Conservation (phyloP, 1,140 invertebrate genomes). For the Drosophila athabasca region DNA sequence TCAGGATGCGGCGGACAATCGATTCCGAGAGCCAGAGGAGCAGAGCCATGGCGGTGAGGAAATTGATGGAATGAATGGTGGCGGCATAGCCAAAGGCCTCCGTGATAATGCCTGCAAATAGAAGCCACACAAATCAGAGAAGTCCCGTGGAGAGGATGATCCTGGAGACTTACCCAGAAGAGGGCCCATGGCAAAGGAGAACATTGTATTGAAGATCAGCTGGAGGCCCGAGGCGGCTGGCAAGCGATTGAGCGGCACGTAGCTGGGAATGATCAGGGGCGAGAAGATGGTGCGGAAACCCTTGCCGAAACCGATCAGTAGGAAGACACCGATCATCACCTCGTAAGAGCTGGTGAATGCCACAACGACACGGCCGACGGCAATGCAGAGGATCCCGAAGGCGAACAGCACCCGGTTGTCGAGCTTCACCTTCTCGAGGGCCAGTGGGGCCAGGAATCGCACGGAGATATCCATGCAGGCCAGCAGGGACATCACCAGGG, state of each 20-base stretch:
- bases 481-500: conserved; percentile 86
- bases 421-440: conserved; percentile 86
- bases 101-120: conserved; percentile 54
- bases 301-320: conserved; percentile 87
- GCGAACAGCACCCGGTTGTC: conserved; percentile 88
- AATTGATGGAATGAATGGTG: conserved; percentile 72
- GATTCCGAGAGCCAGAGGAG: conserved; percentile 68
- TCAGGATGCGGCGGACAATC: conserved; percentile 44
- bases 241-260: conserved; percentile 86
- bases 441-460: conserved; percentile 86
- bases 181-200: conserved; percentile 86
- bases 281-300: conserved; percentile 89
- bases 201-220: conserved; percentile 86
- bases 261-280: conserved; percentile 87
- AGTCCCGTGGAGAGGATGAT: no score
- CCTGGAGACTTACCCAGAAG: conserved; percentile 85
- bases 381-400: conserved; percentile 87
- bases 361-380: conserved; percentile 85
- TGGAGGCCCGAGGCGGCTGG: conserved; percentile 87
- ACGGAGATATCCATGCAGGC: conserved; percentile 86
- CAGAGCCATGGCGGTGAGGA: conserved; percentile 53
- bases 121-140: neutral
- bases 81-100: conserved; percentile 56
- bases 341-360: conserved; percentile 63
- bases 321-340: conserved; percentile 60